Base-by-base conservation (phyloP, 1,140 invertebrate species). In the Cephus cinctus region DNA sequence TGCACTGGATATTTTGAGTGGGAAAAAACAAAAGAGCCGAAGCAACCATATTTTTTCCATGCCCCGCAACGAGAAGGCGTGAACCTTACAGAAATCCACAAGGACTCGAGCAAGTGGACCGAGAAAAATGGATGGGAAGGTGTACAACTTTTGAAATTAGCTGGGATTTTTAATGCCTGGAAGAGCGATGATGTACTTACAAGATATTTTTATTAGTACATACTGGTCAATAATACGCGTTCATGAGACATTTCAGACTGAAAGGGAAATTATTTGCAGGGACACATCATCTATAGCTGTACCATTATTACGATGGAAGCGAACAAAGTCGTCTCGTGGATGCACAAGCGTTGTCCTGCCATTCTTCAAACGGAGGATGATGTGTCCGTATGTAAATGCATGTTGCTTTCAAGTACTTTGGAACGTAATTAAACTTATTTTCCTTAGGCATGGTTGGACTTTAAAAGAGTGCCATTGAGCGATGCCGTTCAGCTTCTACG, bases 1-100 rank as follows among this genome's bases (percentile, higher is more conserved):
- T 85, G 81, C 51, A 88, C 93, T 73, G 91, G 91, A 2, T 93
- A 89, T 67, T 94, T 89, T 73, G 91, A 94, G 75, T 94, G 91
- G 91, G 84, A 79, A 60, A 63, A 60, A 44, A 69, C 66, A 19
- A 80, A 80, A 52, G 19, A 27, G 21, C 54, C 61, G 2, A 92
- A 90, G 63, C 86, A 89, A 65, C 87, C 91, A 0, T 92, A 88
- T 72, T 86, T 87, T 48, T 85, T 94, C 49, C 87, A 88, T 71
- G 75, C 81, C 36, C 77, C 80, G 34, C 83, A 88, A 66, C 47
- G 72, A 25, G 56, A 76, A 19, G 63, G 66, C 52, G 63, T 83
- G 6, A 66, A 80, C 70, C 71, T 84, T 18, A 81, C 84, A 68
- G 78, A 69, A 73, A 52, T 67, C 60, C 36, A 80, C 78, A 30